phyloP scores from a whole-genome alignment of 2,888 invertebrate species.

The Patella ulyssiponensis region DNA sequence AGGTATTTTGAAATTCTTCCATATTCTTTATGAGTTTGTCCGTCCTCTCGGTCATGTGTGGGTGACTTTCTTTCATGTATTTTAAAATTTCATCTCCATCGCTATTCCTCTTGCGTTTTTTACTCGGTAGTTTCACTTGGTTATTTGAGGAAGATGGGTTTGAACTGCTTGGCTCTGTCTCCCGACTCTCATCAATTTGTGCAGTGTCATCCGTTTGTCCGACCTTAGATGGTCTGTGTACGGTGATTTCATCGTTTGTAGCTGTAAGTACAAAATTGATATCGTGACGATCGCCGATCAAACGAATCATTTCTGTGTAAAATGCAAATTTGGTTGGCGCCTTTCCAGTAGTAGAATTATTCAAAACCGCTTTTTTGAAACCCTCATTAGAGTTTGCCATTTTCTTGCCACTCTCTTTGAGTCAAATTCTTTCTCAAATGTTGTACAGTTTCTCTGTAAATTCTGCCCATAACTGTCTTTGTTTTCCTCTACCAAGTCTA shows the following conservation, averaged over 20 bases:
- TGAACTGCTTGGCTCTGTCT: neutral
- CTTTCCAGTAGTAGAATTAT: neutral
- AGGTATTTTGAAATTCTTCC: neutral
- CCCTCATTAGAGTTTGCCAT: neutral
- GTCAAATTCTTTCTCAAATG: slow-evolving; percentile 1
- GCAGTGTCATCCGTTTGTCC: neutral
- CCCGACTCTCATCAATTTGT: neutral
- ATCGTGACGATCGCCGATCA: neutral
- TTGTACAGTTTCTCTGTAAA: neutral
- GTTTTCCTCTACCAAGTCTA: slow-evolving; percentile 1
- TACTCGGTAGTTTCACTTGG: neutral
- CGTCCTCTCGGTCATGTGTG: neutral
- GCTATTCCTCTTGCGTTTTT: neutral
- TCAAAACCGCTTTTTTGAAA: neutral
- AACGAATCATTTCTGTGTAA: neutral
- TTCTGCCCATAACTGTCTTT: neutral
- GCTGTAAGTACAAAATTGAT: neutral
- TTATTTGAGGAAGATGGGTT: neutral
- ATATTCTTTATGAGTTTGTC: slow-evolving; percentile 2
- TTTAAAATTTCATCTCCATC: neutral
- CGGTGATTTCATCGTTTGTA: neutral
- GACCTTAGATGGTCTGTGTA: neutral
- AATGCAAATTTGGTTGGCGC: neutral
- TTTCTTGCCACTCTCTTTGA: neutral
- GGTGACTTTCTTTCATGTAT: neutral